Percentiles rank a stretch among this genome's conserved stretches.
Conservation (phyloP, 2,113 vertebrate genomes). For the Eptesicus fuscus region DNA sequence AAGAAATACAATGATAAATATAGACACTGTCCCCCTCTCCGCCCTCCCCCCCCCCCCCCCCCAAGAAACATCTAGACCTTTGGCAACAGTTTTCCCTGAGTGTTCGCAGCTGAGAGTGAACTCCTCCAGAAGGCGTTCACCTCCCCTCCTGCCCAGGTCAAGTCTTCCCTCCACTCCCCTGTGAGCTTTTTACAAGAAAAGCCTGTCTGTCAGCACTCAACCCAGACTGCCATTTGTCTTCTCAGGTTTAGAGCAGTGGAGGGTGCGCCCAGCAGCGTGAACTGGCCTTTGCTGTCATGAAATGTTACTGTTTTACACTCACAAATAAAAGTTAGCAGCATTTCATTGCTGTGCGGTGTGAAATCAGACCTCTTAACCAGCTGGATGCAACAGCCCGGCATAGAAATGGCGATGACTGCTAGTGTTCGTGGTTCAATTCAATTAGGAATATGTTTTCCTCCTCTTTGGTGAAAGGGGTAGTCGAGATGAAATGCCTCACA, state of each 20-base stretch:
- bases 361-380: slow-evolving; percentile 68
- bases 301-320: slow-evolving; percentile 61
- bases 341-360: slow-evolving; percentile 59
- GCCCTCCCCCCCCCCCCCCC: background rate
- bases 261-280: background rate
- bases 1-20: background rate
- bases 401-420: slow-evolving; percentile 52
- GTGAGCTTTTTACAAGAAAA: background rate
- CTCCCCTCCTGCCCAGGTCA: background rate
- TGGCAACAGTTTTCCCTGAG: background rate
- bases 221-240: background rate
- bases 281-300: slow-evolving; percentile 61
- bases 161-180: background rate
- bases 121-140: background rate
- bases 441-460: slow-evolving; percentile 18
- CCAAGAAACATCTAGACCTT: background rate
- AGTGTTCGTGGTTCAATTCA: slow-evolving; percentile 62
- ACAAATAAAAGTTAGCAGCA: slow-evolving; percentile 69
- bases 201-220: background rate
- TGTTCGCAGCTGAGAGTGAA: background rate
- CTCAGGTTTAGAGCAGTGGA: background rate
- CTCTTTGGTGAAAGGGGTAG: slow-evolving; percentile 53
- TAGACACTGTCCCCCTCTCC: background rate
- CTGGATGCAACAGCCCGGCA: slow-evolving; percentile 55
- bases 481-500: slow-evolving; percentile 36